These are phyloP conservation scores for Taurulus bubalis DNA, from an alignment of 2,113 vertebrate species.

Conservation along the genomic window DNA sequence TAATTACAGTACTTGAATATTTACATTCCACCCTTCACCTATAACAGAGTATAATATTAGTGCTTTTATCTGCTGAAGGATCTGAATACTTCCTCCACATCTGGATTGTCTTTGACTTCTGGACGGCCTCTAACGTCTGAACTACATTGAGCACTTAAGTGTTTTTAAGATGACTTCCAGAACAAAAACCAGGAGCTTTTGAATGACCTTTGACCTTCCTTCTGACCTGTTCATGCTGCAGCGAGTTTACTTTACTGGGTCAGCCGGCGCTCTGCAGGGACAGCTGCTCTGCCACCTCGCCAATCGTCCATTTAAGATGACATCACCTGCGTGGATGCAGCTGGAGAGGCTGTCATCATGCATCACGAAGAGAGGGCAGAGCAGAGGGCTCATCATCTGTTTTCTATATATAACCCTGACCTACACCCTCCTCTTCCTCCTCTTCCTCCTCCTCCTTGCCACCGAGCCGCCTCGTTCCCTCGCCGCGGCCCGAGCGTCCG, in stretches of 20 bases:
- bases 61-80: too few species aligned
- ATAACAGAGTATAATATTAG: too few species aligned
- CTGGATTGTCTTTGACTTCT: too few species aligned
- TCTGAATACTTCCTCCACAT: too few species aligned
- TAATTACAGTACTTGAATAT: too few species aligned
- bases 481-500: neutral
- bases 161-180: neutral
- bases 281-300: slow-evolving; percentile 40
- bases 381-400: slow-evolving; percentile 18
- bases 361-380: slow-evolving; percentile 20
- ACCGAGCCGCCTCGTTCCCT: neutral
- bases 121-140: neutral
- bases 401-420: slow-evolving; percentile 56
- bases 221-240: neutral
- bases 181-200: neutral
- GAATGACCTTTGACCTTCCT: slow-evolving; percentile 2
- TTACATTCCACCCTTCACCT: too few species aligned
- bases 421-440: slow-evolving; percentile 15
- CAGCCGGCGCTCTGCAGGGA: neutral
- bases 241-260: neutral
- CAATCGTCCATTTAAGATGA: slow-evolving; percentile 42
- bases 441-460: neutral
- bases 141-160: neutral
- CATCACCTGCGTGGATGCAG: slow-evolving; percentile 47
- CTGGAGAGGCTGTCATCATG: slow-evolving; percentile 42